phyloP scores from a whole-genome alignment of 2,888 invertebrate genomes.

The Mylabris sibirica region DNA sequence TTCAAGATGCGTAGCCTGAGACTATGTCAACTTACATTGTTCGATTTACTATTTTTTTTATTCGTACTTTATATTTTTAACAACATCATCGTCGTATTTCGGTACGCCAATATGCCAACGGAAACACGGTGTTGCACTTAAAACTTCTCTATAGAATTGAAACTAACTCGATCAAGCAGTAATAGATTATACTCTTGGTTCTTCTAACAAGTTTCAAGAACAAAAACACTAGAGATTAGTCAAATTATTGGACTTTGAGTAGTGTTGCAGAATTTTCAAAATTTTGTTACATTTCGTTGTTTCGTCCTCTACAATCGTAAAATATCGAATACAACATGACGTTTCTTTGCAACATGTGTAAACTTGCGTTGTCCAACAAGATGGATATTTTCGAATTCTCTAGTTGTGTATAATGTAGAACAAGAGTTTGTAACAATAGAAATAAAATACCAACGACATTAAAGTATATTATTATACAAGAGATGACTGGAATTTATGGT shows the following conservation, averaged over 20 bases:
- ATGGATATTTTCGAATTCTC: slow-evolving; percentile 5
- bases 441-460: background rate
- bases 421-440: background rate
- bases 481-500: slow-evolving; percentile 3
- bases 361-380: background rate
- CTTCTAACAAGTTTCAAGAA: background rate
- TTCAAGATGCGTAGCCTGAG: background rate
- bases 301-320: background rate
- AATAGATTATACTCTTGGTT: background rate
- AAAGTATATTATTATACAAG: background rate
- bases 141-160: slow-evolving; percentile 20
- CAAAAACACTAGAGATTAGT: background rate
- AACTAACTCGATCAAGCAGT: background rate
- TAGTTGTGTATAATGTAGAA: background rate
- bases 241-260: background rate
- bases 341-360: slow-evolving; percentile 1
- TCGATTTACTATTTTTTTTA: slow-evolving; percentile 29
- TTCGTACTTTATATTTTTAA: background rate
- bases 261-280: too few species aligned
- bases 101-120: slow-evolving; percentile 40
- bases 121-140: slow-evolving; percentile 43
- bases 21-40: slow-evolving; percentile 36
- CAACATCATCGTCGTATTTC: slow-evolving; percentile 43
- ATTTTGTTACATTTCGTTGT: too few species aligned
- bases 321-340: background rate